Evolutionary conservation across 2,797 vertebrate genomes (phyloP).

Genomic region (Clamator glandarius): DNA sequence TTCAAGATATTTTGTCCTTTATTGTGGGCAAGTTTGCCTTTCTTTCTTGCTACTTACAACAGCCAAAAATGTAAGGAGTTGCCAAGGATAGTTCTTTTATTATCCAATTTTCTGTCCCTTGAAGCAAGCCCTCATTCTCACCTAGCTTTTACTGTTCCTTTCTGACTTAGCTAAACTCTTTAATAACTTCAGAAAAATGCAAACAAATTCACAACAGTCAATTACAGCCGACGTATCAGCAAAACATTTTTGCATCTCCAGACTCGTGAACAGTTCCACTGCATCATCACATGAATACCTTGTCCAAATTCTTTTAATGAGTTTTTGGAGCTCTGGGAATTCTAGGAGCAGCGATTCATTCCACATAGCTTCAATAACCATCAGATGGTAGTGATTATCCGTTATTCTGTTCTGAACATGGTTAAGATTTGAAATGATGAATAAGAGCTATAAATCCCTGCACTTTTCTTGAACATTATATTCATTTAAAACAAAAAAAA

Average conservation of each 20-base stretch:
- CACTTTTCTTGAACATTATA: slow-evolving; percentile 35
- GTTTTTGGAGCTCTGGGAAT: slow-evolving; percentile 27
- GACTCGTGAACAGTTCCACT: neutral
- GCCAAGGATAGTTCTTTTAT: neutral
- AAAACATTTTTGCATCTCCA: slow-evolving; percentile 1
- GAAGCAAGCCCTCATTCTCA: neutral
- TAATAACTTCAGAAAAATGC: neutral
- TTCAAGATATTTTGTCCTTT: neutral
- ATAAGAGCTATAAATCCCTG: slow-evolving; percentile 39
- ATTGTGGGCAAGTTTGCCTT: neutral
- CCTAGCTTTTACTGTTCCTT: neutral
- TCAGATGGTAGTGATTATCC: slow-evolving; percentile 19
- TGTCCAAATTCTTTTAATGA: slow-evolving; percentile 19
- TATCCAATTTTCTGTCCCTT: neutral
- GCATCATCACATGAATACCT: neutral
- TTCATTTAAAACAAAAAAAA: slow-evolving; percentile 4
- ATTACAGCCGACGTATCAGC: slow-evolving; percentile 19
- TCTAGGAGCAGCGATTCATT: neutral
- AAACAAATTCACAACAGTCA: slow-evolving; percentile 14
- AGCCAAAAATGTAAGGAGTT: neutral
- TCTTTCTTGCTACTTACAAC: neutral
- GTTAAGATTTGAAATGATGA: slow-evolving; percentile 30
- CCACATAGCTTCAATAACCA: slow-evolving; percentile 15
- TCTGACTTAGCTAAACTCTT: neutral
- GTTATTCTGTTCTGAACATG: slow-evolving; percentile 29